Conservation (phyloP, 2,888 invertebrate genomes). For the Stenoptilia bipunctidactyla region DNA sequence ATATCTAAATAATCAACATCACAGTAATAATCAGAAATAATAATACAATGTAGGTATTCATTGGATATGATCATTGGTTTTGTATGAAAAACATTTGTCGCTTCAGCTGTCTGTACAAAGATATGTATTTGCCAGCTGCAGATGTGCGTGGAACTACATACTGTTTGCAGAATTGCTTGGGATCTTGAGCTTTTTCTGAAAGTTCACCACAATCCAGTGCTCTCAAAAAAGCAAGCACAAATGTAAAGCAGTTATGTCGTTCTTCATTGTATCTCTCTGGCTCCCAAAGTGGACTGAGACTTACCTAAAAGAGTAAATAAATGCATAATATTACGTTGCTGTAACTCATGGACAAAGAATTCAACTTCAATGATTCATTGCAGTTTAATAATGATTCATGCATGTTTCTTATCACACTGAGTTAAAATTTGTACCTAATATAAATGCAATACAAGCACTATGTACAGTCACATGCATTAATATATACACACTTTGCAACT, state of each 20-base stretch:
- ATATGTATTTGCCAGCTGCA: conserved; percentile 87
- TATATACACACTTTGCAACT: no score
- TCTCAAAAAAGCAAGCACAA: conserved; percentile 84
- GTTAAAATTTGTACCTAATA: no score
- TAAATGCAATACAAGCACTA: no score
- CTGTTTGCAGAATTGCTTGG: conserved; percentile 82
- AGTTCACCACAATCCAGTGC: conserved; percentile 79
- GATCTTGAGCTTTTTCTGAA: conserved; percentile 75
- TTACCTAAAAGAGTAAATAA: conserved; percentile 39
- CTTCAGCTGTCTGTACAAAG: conserved; percentile 80
- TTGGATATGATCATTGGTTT: conserved; percentile 37
- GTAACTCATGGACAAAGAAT: no score
- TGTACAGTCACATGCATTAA: no score
- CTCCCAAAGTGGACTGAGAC: conserved; percentile 75
- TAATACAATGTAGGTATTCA: conserved; percentile 17
- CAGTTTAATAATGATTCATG: no score
- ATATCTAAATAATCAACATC: conserved; percentile 54
- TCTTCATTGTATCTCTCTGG: conserved; percentile 80
- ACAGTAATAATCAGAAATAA: conserved; percentile 47
- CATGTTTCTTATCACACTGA: no score
- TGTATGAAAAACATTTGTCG: conserved; percentile 60
- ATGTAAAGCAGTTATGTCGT: conserved; percentile 87
- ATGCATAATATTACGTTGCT: no score
- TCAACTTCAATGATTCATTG: no score
- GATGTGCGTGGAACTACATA: conserved; percentile 86